Percentiles rank a stretch among this genome's conserved stretches.
These are phyloP conservation scores for Thrips palmi DNA, from an alignment of 1,140 invertebrate genomes.

Conservation along the genomic window DNA sequence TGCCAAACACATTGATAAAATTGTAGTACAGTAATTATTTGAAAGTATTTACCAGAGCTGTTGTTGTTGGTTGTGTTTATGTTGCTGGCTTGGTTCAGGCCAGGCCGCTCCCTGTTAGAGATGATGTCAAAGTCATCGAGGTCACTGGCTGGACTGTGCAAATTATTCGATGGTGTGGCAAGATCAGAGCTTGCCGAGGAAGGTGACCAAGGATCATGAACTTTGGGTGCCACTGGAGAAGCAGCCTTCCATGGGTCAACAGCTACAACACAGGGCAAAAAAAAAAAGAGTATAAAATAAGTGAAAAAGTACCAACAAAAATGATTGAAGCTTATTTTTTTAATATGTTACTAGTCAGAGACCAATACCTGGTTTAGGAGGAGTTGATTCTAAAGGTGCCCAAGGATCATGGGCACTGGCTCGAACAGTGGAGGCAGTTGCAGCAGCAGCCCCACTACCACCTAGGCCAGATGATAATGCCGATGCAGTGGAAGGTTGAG, in stretches of 20 bases:
- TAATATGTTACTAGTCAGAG: not conserved
- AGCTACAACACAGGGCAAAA: conserved; percentile 18
- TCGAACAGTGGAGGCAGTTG: not conserved
- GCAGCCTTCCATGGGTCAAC: conserved; percentile 36
- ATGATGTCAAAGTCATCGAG: conserved; percentile 71
- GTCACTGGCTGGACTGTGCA: conserved; percentile 34
- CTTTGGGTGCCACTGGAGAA: conserved; percentile 20
- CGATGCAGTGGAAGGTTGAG: conserved; percentile 18
- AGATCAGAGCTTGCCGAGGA: conserved; percentile 20
- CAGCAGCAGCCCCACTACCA: conserved; percentile 8
- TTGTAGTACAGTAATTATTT: not conserved
- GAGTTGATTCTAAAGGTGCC: conserved; percentile 16
- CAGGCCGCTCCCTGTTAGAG: conserved; percentile 37
- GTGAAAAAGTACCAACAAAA: conserved; percentile 5
- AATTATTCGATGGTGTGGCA: conserved; percentile 10
- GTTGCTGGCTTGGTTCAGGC: too few relatives aligned
- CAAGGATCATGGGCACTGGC: conserved; percentile 20
- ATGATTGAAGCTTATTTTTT: conserved; percentile 8
- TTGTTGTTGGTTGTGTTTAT: conserved; percentile 23
- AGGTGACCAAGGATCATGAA: conserved; percentile 30
- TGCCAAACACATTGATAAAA: not conserved
- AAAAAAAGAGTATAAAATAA: conserved; percentile 8
- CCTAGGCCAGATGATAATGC: conserved; percentile 8
- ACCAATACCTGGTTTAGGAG: not conserved
- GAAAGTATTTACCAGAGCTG: conserved; percentile 21